Evolutionary conservation across 2,888 invertebrate genomes (phyloP).

Genomic region (Coleophora deauratella): DNA sequence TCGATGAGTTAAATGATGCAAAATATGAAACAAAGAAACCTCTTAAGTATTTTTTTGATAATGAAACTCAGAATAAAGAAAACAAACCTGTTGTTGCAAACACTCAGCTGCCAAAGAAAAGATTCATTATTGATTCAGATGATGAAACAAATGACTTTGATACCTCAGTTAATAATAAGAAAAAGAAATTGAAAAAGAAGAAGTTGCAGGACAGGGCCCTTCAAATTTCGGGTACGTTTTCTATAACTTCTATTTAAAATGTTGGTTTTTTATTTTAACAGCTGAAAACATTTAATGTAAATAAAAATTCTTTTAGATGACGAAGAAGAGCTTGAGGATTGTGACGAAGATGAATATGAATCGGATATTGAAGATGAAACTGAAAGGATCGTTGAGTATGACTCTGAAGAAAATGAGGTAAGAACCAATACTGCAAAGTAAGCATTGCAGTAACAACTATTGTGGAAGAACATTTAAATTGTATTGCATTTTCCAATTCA

Average conservation of each 20-base stretch:
- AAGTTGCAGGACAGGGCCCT: constrained; percentile 46
- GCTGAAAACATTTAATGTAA: no score
- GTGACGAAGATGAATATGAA: constrained; percentile 39
- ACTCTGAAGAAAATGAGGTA: constrained; percentile 89
- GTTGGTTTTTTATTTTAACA: no score
- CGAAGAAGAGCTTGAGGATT: constrained; percentile 37
- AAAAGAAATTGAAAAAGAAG: constrained; percentile 52
- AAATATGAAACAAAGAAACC: constrained; percentile 38
- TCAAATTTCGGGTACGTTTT: constrained; percentile 54
- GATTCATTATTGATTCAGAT: constrained; percentile 58
- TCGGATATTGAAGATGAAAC: constrained; percentile 40
- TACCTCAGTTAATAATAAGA: constrained; percentile 25
- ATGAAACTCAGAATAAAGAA: constrained; percentile 11
- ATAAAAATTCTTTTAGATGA: constrained; percentile 39
- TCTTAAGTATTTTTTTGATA: constrained; percentile 42
- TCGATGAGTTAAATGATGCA: constrained; percentile 52
- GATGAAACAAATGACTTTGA: constrained; percentile 36
- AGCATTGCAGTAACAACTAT: no score
- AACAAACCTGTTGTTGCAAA: constrained; percentile 13
- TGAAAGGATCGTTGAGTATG: constrained; percentile 78
- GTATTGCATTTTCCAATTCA: background rate
- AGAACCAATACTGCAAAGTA: constrained; percentile 2
- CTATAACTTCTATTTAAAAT: no score
- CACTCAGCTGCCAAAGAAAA: constrained; percentile 41
- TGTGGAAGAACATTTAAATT: no score